Percentiles rank a stretch among this genome's conserved stretches.
Evolutionary conservation across 1,140 invertebrate genomes (phyloP).

Genomic region (Eulimnadia texana): DNA sequence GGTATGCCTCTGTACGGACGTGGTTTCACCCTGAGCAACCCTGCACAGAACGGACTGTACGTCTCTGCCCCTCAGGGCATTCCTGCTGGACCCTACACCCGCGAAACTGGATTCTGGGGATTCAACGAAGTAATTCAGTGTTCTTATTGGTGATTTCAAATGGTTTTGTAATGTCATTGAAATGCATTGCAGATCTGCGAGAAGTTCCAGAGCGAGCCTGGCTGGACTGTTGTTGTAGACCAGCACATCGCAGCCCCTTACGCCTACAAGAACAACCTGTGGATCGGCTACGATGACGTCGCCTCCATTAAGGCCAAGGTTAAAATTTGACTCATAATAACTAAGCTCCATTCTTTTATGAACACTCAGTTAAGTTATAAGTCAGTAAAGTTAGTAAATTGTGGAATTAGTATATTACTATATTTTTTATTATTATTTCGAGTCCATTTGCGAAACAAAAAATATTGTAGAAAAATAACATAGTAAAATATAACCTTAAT

Average conservation of each 20-base stretch:
- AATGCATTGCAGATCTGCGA: constrained; percentile 18
- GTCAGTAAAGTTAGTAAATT: too few species aligned
- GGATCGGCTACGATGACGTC: constrained; percentile 36
- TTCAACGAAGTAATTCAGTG: constrained; percentile 68
- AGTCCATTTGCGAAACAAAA: too few species aligned
- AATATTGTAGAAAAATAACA: too few species aligned
- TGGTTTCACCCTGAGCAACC: constrained; percentile 40
- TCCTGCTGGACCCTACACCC: constrained; percentile 49
- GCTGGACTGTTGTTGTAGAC: constrained; percentile 28
- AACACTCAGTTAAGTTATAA: too few species aligned
- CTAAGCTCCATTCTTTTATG: too few species aligned
- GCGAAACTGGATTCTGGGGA: constrained; percentile 48
- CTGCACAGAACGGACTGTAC: constrained; percentile 30
- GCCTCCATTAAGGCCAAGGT: constrained; percentile 27
- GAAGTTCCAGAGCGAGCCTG: constrained; percentile 14
- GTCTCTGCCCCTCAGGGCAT: constrained; percentile 40
- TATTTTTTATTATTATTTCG: too few species aligned
- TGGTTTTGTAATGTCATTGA: too few species aligned
- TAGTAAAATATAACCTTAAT: too few species aligned
- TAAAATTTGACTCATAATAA: constrained; percentile 21
- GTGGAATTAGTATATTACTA: too few species aligned
- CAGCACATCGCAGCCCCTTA: constrained; percentile 29
- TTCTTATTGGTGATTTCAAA: too few species aligned
- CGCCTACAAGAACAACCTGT: constrained; percentile 29
- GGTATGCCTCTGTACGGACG: constrained; percentile 51